Evolutionary conservation across 2,113 vertebrate species (phyloP).

Genomic region (human): GRCh38 chr7:78677001-78677500

Average conservation of each 20-base stretch:
- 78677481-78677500: constrained; percentile 3
- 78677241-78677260: background rate
- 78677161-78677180: background rate
- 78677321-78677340: background rate
- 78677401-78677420: constrained; percentile 1
- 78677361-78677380: background rate
- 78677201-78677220: background rate
- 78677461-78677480: background rate
- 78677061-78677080: background rate
- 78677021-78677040: background rate
- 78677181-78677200: background rate
- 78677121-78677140: background rate
- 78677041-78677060: background rate
- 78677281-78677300: background rate
- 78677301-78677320: background rate
- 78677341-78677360: background rate
- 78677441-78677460: background rate
- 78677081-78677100: constrained; percentile 8
- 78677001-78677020: background rate
- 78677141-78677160: background rate
- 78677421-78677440: constrained; percentile 19
- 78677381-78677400: constrained; percentile 1
- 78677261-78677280: background rate
- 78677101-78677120: background rate
- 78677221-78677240: background rate